These are phyloP conservation scores for Nannoperca australis DNA, from an alignment of 2,797 vertebrate species.

Conservation along the genomic window DNA sequence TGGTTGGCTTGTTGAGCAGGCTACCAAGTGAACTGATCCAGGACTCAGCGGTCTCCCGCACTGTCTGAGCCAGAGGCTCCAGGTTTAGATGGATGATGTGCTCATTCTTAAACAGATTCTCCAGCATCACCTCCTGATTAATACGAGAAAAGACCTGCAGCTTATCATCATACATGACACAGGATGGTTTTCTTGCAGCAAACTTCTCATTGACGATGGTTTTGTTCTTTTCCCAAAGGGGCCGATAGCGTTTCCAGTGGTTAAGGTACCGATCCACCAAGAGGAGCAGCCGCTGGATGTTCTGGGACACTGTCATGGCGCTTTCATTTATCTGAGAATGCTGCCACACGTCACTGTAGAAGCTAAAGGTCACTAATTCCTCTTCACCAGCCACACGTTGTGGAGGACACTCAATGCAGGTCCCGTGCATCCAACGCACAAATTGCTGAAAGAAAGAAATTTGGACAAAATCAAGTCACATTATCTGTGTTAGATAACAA, in stretches of 20 bases:
- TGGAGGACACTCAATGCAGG: conserved; percentile 92
- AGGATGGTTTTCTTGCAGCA: conserved; percentile 88
- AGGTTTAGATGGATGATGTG: conserved; percentile 89
- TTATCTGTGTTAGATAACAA: neutral
- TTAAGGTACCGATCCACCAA: conserved; percentile 85
- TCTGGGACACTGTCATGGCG: conserved; percentile 86
- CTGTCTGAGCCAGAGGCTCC: conserved; percentile 81
- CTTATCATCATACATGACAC: conserved; percentile 89
- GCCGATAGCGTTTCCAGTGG: conserved; percentile 90
- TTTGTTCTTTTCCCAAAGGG: conserved; percentile 92
- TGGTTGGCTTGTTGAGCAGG: conserved; percentile 89
- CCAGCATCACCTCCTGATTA: conserved; percentile 83
- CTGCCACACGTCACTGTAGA: conserved; percentile 89
- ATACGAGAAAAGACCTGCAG: conserved; percentile 89
- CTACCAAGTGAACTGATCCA: conserved; percentile 90
- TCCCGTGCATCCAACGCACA: conserved; percentile 94
- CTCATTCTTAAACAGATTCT: conserved; percentile 85
- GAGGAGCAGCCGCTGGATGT: conserved; percentile 85
- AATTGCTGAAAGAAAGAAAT: conserved; percentile 84
- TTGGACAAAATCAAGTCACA: neutral
- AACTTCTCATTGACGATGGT: conserved; percentile 88
- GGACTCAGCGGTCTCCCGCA: conserved; percentile 87
- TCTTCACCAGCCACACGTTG: conserved; percentile 83
- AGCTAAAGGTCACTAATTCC: conserved; percentile 86
- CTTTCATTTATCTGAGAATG: conserved; percentile 87